Conservation (phyloP, 2,113 vertebrate genomes). For the Melanotaenia duboulayi region DNA sequence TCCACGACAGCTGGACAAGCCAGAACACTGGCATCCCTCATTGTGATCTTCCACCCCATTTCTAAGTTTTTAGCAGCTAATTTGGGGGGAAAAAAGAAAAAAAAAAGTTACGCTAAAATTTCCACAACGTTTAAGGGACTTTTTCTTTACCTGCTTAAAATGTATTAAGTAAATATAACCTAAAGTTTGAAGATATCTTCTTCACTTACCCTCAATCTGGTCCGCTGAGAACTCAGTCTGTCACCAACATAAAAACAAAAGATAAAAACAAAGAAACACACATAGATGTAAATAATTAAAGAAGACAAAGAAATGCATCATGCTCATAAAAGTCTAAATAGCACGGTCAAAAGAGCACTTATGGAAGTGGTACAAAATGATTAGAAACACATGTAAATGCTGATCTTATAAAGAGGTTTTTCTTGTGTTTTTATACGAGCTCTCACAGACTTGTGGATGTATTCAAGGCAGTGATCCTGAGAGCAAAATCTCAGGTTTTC, state of each 20-base stretch:
- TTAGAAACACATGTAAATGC: not conserved
- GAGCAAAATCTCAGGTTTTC: not conserved
- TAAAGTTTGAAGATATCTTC: not conserved
- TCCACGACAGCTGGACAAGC: slow-evolving; percentile 55
- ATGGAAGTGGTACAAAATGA: not conserved
- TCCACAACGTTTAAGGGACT: no score
- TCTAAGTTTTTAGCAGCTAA: slow-evolving; percentile 2
- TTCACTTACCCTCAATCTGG: slow-evolving; percentile 84
- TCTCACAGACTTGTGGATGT: slow-evolving; percentile 12
- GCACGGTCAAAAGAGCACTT: not conserved
- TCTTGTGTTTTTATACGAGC: not conserved
- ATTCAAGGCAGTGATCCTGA: slow-evolving; percentile 30
- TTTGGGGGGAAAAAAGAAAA: slow-evolving; percentile 1
- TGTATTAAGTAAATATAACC: no score
- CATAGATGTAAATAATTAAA: slow-evolving; percentile 5
- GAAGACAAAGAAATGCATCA: slow-evolving; percentile 7
- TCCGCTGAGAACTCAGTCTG: slow-evolving; percentile 78
- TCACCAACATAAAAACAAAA: slow-evolving; percentile 36
- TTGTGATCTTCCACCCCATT: not conserved
- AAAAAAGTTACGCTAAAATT: no score
- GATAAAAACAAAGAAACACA: slow-evolving; percentile 7
- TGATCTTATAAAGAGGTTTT: not conserved
- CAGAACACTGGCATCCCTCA: not conserved
- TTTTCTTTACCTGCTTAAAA: not conserved
- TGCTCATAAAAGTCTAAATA: not conserved